Base-by-base conservation (phyloP, 2,797 vertebrate species). In the Sebastes wilsoni region DNA sequence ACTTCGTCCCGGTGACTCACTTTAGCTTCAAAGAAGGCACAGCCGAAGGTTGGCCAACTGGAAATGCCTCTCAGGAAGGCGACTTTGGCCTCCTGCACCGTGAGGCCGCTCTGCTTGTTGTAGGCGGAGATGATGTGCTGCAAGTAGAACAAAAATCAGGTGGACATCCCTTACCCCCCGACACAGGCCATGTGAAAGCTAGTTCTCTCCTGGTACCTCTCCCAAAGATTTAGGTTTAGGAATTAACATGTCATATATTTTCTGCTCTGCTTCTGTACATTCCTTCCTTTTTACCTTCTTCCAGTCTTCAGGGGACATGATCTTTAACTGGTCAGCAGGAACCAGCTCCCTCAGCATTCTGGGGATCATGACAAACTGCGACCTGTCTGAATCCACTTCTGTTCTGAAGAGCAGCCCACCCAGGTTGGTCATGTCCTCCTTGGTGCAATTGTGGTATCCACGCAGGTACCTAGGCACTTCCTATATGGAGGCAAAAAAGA, bases 21-120 rank as follows among this genome's bases (percentile, higher is more conserved):
- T 96, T 98, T 99, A 61, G 98, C 98, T 87, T 98, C 97, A 55
- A 98, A 99, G 93, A 99, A 99, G 77, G 96, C 91, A 20, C 97
- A 99, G 28, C 98, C 98, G 23, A 99, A 99, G 0, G 98, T 99
- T 34, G 97, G 96, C 97, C 97, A 99, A 14, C 85, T 90, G 46
- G 94, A 88, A 89, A 99, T 96, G 32, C 54, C 52, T 88, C 88
- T 97, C 79, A 99, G 92, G 91, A 99, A 99, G 59, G 94, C 95
- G 42, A 97, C 75, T 88, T 98, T 99, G 83, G 98, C 97, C 86
- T 99, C 98, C 0, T 97, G 94, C 74, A 96, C 93, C 0, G 96
- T 97, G 84, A 96, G 97, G 59, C 95, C 95, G 30, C 93, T 95
- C 68, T 98, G 95, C 86, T 96, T 97, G 85, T 94, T 96, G 42